These are phyloP conservation scores for Andrena chrysosceles DNA, from an alignment of 2,888 invertebrate species.

Conservation along the genomic window DNA sequence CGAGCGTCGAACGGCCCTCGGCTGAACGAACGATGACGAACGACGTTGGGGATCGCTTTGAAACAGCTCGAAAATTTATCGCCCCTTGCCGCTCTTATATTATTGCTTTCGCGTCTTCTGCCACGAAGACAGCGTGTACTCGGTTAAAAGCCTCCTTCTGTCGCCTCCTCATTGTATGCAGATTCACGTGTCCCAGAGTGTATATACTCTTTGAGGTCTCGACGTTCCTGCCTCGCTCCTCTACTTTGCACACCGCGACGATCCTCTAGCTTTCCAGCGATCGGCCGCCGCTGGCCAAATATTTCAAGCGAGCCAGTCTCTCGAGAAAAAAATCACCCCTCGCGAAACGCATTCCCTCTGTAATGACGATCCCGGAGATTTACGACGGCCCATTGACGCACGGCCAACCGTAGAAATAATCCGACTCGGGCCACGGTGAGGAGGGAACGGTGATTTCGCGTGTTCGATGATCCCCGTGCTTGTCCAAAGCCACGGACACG, in stretches of 20 bases:
- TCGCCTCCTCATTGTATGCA: slow-evolving; percentile 71
- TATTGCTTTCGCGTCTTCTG: slow-evolving; percentile 48
- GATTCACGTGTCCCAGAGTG: slow-evolving; percentile 55
- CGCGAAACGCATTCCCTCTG: slow-evolving; percentile 33
- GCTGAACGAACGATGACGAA: slow-evolving; percentile 62
- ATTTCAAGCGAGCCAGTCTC: background rate
- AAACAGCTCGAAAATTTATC: slow-evolving; percentile 67
- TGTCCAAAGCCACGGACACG: slow-evolving; percentile 24
- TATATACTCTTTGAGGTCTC: slow-evolving; percentile 17
- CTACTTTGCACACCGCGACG: background rate
- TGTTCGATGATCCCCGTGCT: slow-evolving; percentile 24
- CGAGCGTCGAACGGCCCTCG: slow-evolving; percentile 32
- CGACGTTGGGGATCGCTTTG: slow-evolving; percentile 40
- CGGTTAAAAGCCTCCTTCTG: slow-evolving; percentile 28
- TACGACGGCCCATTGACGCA: slow-evolving; percentile 50
- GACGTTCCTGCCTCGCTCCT: background rate
- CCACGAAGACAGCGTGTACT: slow-evolving; percentile 26
- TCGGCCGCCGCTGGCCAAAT: background rate
- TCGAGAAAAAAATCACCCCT: slow-evolving; percentile 31
- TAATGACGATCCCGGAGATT: slow-evolving; percentile 58
- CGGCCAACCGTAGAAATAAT: slow-evolving; percentile 58
- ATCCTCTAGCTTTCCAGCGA: slow-evolving; percentile 1
- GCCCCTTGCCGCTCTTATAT: slow-evolving; percentile 54
- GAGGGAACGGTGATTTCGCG: slow-evolving; percentile 33
- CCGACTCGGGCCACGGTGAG: slow-evolving; percentile 23